Conservation (phyloP, 2,113 vertebrate genomes). For the human (Homo sapiens) region DNA sequence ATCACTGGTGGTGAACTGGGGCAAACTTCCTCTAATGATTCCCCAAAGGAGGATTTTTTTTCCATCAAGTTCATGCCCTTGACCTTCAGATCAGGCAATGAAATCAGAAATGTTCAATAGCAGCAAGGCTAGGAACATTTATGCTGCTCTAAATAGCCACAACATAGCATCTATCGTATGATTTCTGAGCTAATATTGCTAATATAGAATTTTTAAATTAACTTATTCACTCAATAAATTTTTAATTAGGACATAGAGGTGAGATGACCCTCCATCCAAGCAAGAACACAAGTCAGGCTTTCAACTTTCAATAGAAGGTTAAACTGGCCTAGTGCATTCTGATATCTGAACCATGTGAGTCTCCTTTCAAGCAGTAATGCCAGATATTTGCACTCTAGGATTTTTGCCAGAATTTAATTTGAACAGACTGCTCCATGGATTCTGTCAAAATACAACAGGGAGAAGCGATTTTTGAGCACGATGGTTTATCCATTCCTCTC, state of each 20-base stretch:
- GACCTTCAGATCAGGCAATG: conserved; percentile 70
- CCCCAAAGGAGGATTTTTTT: conserved; percentile 37
- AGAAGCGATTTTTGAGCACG: conserved; percentile 5
- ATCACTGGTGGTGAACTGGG: conserved; percentile 53
- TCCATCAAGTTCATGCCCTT: conserved; percentile 61
- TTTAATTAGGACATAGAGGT: conserved; percentile 61
- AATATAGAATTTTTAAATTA: conserved; percentile 48
- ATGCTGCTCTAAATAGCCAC: conserved; percentile 38
- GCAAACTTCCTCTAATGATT: conserved; percentile 69
- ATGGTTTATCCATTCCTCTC: conserved; percentile 42
- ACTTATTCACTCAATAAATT: conserved; percentile 37
- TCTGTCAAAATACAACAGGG: conserved; percentile 40
- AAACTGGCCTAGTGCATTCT: neutral
- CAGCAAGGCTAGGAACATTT: conserved; percentile 39
- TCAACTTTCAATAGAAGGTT: neutral
- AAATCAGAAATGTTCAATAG: conserved; percentile 58
- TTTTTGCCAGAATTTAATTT: conserved; percentile 62
- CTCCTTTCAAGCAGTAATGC: conserved; percentile 29
- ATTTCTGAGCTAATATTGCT: conserved; percentile 55
- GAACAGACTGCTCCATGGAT: conserved; percentile 34
- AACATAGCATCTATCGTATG: neutral
- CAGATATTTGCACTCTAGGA: conserved; percentile 31
- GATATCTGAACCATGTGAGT: neutral
- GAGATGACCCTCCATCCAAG: neutral
- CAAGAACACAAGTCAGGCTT: conserved; percentile 10